Base-by-base conservation (phyloP, 2,113 vertebrate genomes). In the Microtus montanus region DNA sequence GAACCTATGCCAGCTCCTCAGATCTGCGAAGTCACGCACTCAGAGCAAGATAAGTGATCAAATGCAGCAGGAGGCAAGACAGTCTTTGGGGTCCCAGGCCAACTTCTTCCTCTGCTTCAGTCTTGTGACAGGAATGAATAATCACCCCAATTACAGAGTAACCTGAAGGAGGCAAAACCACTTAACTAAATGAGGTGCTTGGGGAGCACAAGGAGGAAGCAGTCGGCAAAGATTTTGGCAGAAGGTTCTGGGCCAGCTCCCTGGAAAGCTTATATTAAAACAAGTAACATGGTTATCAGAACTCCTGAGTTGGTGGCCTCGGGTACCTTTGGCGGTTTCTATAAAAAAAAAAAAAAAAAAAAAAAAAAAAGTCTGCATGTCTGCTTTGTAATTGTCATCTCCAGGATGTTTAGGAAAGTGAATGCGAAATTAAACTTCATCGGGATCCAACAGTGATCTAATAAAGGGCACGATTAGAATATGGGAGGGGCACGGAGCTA, bases 121-220 rank as follows among this genome's bases (percentile, higher is more conserved):
- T 89, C 92, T 92, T 74, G 91, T 94, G 97, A 86, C 2, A 0
- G 78, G 94, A 96, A 96, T 97, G 95, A 97, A 87, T 96, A 96
- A 97, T 98, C 95, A 95, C 93, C 90, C 90, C 96, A 97, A 96
- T 96, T 97, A 97, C 68, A 89, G 75, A 97, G 85, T 88, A 97
- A 94, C 95, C 93, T 83, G 88, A 93, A 94, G 78, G 86, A 96
- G 93, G 85, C 80, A 96, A 95, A 96, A 87, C n/a, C 92, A 96
- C 96, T 96, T 97, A 94, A 89, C 90, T 97, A 98, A 97, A 97
- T 86, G 95, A 97, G 93, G 86, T 71, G 89, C 80, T 92, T 64
- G 24, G 95, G 90, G 96, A 95, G 41, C 14, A 33, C 54, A 90
- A 70, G 77, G 73, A 94, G 88, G 82, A 92, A 88, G 44, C 49